Evolutionary conservation across 2,888 invertebrate genomes (phyloP).

Genomic region (Ophion obscuratus): DNA sequence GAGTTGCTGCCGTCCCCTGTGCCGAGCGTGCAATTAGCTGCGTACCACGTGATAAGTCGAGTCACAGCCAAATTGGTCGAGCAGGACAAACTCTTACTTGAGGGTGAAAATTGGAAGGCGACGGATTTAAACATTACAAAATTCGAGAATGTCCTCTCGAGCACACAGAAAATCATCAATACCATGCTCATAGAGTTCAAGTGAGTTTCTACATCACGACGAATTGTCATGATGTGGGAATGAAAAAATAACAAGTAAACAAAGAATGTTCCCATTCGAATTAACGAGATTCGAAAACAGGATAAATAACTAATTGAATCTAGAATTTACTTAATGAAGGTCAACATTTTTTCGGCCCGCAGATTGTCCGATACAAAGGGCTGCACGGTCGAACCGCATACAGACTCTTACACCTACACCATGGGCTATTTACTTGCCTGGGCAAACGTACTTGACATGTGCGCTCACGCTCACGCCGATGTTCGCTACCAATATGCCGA

Average conservation of each 20-base stretch:
- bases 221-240: background rate
- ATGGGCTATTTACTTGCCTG: slow-evolving; percentile 91
- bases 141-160: slow-evolving; percentile 82
- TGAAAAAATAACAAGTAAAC: slow-evolving; percentile 44
- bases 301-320: background rate
- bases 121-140: slow-evolving; percentile 83
- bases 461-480: slow-evolving; percentile 88
- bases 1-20: slow-evolving; percentile 82
- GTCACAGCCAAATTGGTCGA: slow-evolving; percentile 84
- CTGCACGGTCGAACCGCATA: slow-evolving; percentile 86
- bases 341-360: slow-evolving; percentile 53
- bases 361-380: slow-evolving; percentile 86
- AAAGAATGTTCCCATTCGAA: background rate
- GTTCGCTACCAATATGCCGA: slow-evolving; percentile 90
- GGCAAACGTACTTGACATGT: slow-evolving; percentile 88
- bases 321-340: background rate
- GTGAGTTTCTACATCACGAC: slow-evolving; percentile 78
- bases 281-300: background rate
- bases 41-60: slow-evolving; percentile 84
- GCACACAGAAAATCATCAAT: slow-evolving; percentile 85
- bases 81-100: slow-evolving; percentile 83
- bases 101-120: slow-evolving; percentile 83
- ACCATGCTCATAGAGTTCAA: slow-evolving; percentile 85
- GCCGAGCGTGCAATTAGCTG: slow-evolving; percentile 84
- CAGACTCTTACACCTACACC: slow-evolving; percentile 87